These are phyloP conservation scores for Himalopsyche kuldschensis DNA, from an alignment of 2,888 invertebrate species.

Conservation along the genomic window DNA sequence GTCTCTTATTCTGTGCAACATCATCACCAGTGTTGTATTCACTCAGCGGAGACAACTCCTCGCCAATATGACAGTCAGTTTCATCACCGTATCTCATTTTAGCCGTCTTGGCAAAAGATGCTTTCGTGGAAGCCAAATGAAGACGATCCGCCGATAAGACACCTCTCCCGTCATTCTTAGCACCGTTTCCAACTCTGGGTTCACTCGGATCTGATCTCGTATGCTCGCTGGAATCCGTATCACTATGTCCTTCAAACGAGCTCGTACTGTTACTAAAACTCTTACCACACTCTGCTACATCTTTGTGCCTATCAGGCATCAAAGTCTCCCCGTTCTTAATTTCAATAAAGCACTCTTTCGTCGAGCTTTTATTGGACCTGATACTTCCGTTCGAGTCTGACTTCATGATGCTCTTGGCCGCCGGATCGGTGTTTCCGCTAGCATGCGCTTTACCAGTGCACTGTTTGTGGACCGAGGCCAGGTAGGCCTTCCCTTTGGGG, in stretches of 20 bases:
- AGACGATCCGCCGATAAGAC: constrained; percentile 44
- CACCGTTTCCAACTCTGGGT: constrained; percentile 43
- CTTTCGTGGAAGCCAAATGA: constrained; percentile 61
- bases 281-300: constrained; percentile 49
- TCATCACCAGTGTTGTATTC: constrained; percentile 31
- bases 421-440: constrained; percentile 65
- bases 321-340: constrained; percentile 49
- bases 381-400: constrained; percentile 56
- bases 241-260: constrained; percentile 68
- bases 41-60: constrained; percentile 39
- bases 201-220: constrained; percentile 46
- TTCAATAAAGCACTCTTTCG: constrained; percentile 54
- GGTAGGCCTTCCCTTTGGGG: constrained; percentile 57
- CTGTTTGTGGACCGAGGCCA: constrained; percentile 67
- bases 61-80: constrained; percentile 41
- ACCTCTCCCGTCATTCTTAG: background rate
- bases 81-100: constrained; percentile 63
- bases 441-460: constrained; percentile 79
- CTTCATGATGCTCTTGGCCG: constrained; percentile 52
- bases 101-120: constrained; percentile 63
- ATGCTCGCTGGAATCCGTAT: constrained; percentile 64
- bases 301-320: constrained; percentile 42
- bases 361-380: constrained; percentile 47
- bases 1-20: constrained; percentile 6
- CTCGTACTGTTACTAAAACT: constrained; percentile 64